These are phyloP conservation scores for Plagodis dolabraria DNA, from an alignment of 2,888 invertebrate species.

Conservation along the genomic window DNA sequence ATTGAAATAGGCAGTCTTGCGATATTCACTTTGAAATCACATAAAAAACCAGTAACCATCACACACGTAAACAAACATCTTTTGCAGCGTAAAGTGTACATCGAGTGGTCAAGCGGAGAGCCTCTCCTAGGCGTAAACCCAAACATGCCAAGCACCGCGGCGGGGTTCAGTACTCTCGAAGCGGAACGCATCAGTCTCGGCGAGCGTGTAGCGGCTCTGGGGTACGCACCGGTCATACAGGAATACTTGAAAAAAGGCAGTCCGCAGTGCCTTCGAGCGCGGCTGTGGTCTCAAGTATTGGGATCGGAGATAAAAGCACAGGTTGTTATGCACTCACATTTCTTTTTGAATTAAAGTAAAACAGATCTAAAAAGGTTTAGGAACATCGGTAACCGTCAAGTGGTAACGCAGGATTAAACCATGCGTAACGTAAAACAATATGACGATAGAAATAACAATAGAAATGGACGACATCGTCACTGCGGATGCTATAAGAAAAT, in stretches of 20 bases:
- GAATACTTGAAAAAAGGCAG: slow-evolving; percentile 95
- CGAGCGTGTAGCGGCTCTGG: slow-evolving; percentile 90
- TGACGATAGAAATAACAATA: no score
- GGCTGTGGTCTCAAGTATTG: slow-evolving; percentile 94
- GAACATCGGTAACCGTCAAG: no score
- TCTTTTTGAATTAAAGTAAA: not conserved
- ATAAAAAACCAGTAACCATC: no score
- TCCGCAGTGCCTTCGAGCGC: slow-evolving; percentile 91
- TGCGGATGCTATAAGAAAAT: no score
- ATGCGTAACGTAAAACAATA: no score
- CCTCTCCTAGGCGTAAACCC: slow-evolving; percentile 90
- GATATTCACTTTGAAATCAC: no score
- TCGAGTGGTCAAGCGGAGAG: slow-evolving; percentile 91
- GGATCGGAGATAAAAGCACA: slow-evolving; percentile 90
- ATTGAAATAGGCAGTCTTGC: no score
- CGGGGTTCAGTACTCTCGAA: slow-evolving; percentile 86
- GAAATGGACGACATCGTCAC: no score
- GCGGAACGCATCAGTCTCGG: slow-evolving; percentile 90
- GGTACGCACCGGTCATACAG: slow-evolving; percentile 94
- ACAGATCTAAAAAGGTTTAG: no score
- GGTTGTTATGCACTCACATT: slow-evolving; percentile 64
- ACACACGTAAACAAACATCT: no score
- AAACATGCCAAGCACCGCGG: slow-evolving; percentile 77
- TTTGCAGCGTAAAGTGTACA: slow-evolving; percentile 87
- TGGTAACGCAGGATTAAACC: no score